These are phyloP conservation scores for Euzophera pinguis DNA, from an alignment of 2,888 invertebrate genomes.

Conservation along the genomic window DNA sequence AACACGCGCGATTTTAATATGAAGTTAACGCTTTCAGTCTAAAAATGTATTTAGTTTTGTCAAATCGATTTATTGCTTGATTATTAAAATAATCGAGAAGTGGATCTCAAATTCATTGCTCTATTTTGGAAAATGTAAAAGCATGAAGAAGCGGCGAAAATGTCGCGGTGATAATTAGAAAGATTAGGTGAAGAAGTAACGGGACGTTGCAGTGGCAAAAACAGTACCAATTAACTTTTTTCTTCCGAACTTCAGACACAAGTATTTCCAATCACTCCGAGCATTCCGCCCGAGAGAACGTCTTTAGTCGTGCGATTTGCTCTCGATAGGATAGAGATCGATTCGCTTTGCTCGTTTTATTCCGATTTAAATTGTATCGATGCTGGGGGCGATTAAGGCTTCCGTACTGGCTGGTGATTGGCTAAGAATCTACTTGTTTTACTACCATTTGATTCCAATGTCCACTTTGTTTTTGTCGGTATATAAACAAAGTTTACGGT, in stretches of 20 bases:
- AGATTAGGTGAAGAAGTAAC: conserved; percentile 60
- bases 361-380: conserved; percentile 75
- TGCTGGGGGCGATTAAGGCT: conserved; percentile 68
- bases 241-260: conserved; percentile 55
- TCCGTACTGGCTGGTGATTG: conserved; percentile 45
- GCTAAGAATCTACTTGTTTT: conserved; percentile 29
- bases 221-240: conserved; percentile 73
- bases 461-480: conserved; percentile 2
- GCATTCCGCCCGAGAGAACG: conserved; percentile 63
- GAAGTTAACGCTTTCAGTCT: conserved; percentile 14
- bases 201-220: conserved; percentile 62
- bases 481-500: not conserved
- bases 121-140: not conserved
- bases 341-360: conserved; percentile 72
- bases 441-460: conserved; percentile 16
- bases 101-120: not conserved
- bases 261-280: conserved; percentile 65
- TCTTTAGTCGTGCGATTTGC: conserved; percentile 73
- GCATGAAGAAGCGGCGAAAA: conserved; percentile 39
- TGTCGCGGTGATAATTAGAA: conserved; percentile 45
- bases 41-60: conserved; percentile 1
- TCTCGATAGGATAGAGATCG: conserved; percentile 71
- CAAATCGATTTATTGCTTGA: not conserved
- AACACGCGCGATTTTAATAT: conserved; percentile 15
- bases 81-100: not conserved